Evolutionary conservation across 2,797 vertebrate genomes (phyloP), one percentile per base, ranked within the genome.

Genomic region (Gila robusta): DNA sequence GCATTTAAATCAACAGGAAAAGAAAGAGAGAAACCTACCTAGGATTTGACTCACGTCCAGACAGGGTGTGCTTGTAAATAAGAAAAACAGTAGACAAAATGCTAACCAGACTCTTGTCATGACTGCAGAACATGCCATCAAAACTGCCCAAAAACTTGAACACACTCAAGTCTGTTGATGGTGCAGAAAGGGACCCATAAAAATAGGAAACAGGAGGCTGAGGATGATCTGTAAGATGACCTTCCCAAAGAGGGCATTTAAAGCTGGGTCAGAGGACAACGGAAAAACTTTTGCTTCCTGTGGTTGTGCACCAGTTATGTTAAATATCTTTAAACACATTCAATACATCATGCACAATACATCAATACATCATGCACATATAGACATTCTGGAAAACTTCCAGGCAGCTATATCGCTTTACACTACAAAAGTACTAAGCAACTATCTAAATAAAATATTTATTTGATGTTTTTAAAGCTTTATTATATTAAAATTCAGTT

Each of bases 211-310:
- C 91, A 92, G 94, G 93, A 95, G 91, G 72, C 0, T 0, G 35
- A 85, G 94, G 94, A 93, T 90, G 91, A 90, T 89, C 94, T 95
- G 95, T 90, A 79, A 16, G 85, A 79, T 87, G 94, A 82, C 94
- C 93, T 88, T 70, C 44, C 1, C 54, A 2, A 54, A 89, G 90
- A 93, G 91, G 91, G 81, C 82, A 71, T 52, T 72, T 44, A 37
- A 56, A 32, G 54, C 16, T 35, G 72, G 37, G 64, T 16, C 47
- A 86, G 69, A 47, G 12, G 79, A 19, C 56, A 71, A 39, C 19
- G 11, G 6, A 80, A 54, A 67, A 62, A 9, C 21, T 0, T 39
- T 64, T 35, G 4, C 23, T 37, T 85, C 84, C 84, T 73, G 41
- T 81, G 54, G 16, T 37, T 3, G 21, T 79, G 37, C n/a, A 32